These are phyloP conservation scores for Drosophila novamexicana DNA, from an alignment of 1,140 invertebrate species.

Conservation along the genomic window DNA sequence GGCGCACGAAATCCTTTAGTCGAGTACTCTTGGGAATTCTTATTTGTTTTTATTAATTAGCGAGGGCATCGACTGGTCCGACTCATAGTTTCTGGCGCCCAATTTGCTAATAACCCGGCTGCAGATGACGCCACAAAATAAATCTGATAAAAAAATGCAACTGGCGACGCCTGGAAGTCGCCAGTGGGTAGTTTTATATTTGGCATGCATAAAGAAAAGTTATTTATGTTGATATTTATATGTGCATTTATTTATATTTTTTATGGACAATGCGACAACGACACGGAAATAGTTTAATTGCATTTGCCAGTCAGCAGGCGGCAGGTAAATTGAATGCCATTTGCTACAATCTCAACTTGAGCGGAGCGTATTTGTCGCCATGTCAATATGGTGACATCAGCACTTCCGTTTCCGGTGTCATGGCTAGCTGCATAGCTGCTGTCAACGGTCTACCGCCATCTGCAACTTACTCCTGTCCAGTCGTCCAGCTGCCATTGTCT, in stretches of 20 bases:
- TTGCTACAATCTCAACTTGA: conserved; percentile 75
- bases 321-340: conserved; percentile 55
- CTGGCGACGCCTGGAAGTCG: conserved; percentile 55
- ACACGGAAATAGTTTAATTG: conserved; percentile 81
- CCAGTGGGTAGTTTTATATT: conserved; percentile 21
- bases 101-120: conserved; percentile 71
- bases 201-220: conserved; percentile 37
- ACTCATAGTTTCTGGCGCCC: conserved; percentile 60
- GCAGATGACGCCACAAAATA: conserved; percentile 20
- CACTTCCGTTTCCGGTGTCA: conserved; percentile 77
- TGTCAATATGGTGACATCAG: conserved; percentile 78
- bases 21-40: no score
- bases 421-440: conserved; percentile 31
- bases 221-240: conserved; percentile 61
- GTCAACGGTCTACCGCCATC: conserved; percentile 32
- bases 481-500: conserved; percentile 32
- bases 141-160: conserved; percentile 19
- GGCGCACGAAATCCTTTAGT: no score
- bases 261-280: conserved; percentile 57
- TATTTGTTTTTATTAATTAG: conserved; percentile 10
- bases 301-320: conserved; percentile 48
- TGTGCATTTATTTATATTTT: conserved; percentile 27
- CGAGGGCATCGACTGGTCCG: neutral
- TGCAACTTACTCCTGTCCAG: conserved; percentile 27
- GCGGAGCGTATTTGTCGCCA: conserved; percentile 72